Evolutionary conservation across 2,888 invertebrate species (phyloP), one percentile per base, ranked within the genome.

Genomic region (Belgica antarctica): DNA sequence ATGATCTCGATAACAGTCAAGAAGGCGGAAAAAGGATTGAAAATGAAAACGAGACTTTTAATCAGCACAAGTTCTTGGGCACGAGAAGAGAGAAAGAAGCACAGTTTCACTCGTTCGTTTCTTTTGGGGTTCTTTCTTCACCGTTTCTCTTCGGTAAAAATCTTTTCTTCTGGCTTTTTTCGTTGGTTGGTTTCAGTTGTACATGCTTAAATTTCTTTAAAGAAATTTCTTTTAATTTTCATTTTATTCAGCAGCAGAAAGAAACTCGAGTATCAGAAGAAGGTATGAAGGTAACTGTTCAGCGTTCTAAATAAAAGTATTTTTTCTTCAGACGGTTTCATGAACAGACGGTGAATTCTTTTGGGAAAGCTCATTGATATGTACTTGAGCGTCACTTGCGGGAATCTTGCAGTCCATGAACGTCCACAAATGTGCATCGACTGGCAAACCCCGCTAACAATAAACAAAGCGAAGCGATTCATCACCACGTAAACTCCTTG

Each of bases 291-390:
- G 61, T 65, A 68, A 68, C 68, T 68, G 68, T 68, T 57, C 10
- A 68, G 68, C 24, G 68, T 68, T 68, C 68, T 68, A 68, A 68
- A 68, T 68, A 57, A n/a, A n/a, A n/a, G n/a, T 57, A 22, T 68
- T 68, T 52, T 17, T 12, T 59, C 22, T 52, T 52, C 59, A 27
- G n/a, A n/a, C n/a, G n/a, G n/a, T n/a, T n/a, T n/a, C n/a, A n/a
- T n/a, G n/a, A n/a, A n/a, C n/a, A n/a, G n/a, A n/a, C n/a, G n/a
- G n/a, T n/a, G n/a, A n/a, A n/a, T n/a, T n/a, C n/a, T n/a, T n/a
- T n/a, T n/a, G n/a, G n/a, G n/a, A n/a, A n/a, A n/a, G n/a, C n/a
- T n/a, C n/a, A n/a, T n/a, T n/a, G n/a, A n/a, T n/a, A n/a, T n/a
- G n/a, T n/a, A n/a, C n/a, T n/a, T n/a, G n/a, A n/a, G n/a, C n/a